phyloP scores from a whole-genome alignment of 2,797 vertebrate genomes.

The Falco berigora region DNA sequence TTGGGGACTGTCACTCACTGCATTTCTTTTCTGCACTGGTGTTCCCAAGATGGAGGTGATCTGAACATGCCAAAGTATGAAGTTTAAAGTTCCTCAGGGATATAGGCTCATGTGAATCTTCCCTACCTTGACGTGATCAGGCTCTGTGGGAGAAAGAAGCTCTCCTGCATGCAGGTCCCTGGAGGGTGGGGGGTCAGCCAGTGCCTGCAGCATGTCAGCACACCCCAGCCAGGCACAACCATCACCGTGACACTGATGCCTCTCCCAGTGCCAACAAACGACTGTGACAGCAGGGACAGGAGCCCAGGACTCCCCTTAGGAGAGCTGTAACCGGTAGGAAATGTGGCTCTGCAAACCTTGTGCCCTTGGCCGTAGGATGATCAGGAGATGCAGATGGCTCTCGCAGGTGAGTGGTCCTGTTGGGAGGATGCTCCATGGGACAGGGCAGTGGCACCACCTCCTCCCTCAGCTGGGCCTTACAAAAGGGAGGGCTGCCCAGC shows the following conservation, averaged over 20 bases:
- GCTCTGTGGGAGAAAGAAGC: background rate
- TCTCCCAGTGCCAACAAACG: background rate
- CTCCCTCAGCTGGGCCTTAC: background rate
- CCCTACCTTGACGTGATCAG: background rate
- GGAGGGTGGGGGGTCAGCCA: background rate
- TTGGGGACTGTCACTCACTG: background rate
- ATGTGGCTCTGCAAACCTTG: background rate
- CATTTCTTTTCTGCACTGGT: background rate
- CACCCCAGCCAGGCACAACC: background rate
- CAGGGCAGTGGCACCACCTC: background rate
- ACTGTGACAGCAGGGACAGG: background rate
- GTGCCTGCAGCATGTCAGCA: background rate
- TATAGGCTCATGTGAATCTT: background rate
- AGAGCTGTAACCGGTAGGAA: background rate
- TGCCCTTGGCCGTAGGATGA: fast-evolving
- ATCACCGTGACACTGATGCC: fast-evolving
- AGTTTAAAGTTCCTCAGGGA: background rate
- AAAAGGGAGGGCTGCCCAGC: background rate
- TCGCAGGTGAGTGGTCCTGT: background rate
- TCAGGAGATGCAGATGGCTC: background rate
- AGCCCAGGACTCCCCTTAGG: background rate
- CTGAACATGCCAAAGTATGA: background rate
- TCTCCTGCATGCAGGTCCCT: background rate
- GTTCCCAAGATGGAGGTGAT: background rate
- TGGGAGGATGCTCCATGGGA: background rate